phyloP scores from a whole-genome alignment of 2,888 invertebrate species.

The Heliconius hortense region DNA sequence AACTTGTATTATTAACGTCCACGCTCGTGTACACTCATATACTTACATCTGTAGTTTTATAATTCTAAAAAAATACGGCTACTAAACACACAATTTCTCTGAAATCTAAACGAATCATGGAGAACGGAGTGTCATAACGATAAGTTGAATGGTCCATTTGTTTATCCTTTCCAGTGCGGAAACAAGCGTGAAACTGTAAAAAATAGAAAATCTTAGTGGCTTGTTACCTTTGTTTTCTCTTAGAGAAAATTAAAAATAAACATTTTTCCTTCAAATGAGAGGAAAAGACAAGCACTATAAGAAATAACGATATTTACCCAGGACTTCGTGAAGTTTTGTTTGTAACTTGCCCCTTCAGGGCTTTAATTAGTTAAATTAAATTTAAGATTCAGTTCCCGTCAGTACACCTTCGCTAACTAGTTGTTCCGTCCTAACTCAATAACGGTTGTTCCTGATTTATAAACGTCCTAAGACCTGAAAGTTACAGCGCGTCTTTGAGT shows the following conservation, averaged over 20 bases:
- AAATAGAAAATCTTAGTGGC: too few relatives aligned
- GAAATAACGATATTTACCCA: not conserved
- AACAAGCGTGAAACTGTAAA: too few relatives aligned
- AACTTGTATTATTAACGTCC: conserved; percentile 1
- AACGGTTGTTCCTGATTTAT: not conserved
- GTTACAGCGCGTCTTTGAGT: not conserved
- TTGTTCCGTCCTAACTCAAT: not conserved
- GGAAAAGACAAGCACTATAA: not conserved
- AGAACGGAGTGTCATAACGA: too few relatives aligned
- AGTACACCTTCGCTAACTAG: conserved; percentile 1
- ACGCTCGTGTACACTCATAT: not conserved
- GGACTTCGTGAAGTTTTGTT: not conserved
- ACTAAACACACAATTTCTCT: too few relatives aligned
- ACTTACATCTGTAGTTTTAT: not conserved
- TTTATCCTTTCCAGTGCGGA: too few relatives aligned
- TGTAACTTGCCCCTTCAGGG: not conserved
- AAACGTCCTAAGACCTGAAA: not conserved
- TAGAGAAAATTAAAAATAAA: too few relatives aligned
- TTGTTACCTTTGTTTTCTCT: too few relatives aligned
- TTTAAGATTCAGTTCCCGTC: not conserved
- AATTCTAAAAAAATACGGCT: not conserved
- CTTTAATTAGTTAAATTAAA: conserved; percentile 3
- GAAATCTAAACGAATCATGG: too few relatives aligned
- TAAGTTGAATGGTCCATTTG: too few relatives aligned
- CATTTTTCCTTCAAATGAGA: too few relatives aligned